Conservation (phyloP, 2,113 vertebrate species). For the Catharus minimus region DNA sequence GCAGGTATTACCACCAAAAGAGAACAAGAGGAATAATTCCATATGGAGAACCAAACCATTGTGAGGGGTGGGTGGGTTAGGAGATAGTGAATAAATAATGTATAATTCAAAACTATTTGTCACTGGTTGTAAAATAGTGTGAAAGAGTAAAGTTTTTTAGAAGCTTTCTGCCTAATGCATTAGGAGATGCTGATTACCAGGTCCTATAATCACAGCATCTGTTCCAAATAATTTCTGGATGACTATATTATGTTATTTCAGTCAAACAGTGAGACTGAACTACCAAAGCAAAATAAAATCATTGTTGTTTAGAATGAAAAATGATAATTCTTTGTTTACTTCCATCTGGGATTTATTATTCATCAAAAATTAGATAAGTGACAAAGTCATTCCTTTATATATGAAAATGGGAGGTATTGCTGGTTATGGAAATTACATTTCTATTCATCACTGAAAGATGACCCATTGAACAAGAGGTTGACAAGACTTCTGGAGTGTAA, state of each 20-base stretch:
- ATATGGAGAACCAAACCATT: neutral
- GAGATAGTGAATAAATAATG: neutral
- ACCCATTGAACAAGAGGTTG: neutral
- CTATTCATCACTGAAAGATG: neutral
- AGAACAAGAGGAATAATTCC: neutral
- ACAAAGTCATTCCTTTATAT: neutral
- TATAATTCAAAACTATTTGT: neutral
- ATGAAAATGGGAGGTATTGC: neutral
- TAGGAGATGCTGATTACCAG: neutral
- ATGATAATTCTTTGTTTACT: neutral
- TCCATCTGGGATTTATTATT: neutral
- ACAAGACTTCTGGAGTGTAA: neutral
- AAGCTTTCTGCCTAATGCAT: neutral
- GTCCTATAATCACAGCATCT: neutral
- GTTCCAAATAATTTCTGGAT: neutral
- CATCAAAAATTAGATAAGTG: neutral
- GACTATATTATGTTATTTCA: neutral
- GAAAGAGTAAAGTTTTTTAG: neutral
- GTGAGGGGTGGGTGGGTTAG: fast-evolving
- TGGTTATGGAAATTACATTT: neutral
- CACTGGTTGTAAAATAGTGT: neutral
- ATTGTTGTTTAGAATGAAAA: neutral
- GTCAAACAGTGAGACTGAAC: neutral
- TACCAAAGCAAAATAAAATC: neutral
- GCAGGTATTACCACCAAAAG: neutral